A percentile compares a stretch with the other conserved stretches of the same genome.
Conservation (phyloP, 2,797 vertebrate species). For the Scleropages formosus region DNA sequence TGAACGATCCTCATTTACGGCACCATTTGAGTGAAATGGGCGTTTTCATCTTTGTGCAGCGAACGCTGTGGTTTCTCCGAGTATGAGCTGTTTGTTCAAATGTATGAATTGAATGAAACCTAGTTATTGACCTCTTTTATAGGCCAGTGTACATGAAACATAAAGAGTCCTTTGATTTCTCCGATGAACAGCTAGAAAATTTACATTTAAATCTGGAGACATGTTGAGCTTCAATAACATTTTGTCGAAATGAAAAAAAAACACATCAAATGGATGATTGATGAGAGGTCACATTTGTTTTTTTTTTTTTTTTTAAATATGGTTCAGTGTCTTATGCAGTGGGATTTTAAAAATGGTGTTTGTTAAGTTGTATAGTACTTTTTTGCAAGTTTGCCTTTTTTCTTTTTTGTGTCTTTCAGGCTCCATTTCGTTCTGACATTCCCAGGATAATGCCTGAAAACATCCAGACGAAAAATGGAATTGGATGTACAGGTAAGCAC, state of each 20-base stretch:
- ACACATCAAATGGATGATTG: too few species aligned
- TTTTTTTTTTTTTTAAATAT: background rate
- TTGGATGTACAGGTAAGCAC: slow-evolving; percentile 12
- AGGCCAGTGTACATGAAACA: too few species aligned
- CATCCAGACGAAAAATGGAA: background rate
- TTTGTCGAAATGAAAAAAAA: too few species aligned
- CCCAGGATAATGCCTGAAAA: background rate
- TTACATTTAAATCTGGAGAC: background rate
- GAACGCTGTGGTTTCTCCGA: background rate
- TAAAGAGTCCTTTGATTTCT: background rate
- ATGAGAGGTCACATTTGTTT: too few species aligned
- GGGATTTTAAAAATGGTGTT: background rate
- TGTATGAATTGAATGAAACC: background rate
- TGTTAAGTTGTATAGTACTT: background rate
- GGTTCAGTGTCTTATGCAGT: background rate
- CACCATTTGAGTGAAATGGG: too few species aligned
- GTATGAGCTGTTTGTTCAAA: background rate
- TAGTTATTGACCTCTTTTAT: background rate
- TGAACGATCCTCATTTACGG: too few species aligned
- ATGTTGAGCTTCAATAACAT: background rate
- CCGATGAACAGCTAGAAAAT: background rate
- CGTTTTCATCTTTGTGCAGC: too few species aligned
- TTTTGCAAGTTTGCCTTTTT: background rate
- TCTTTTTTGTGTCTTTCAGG: slow-evolving; percentile 28
- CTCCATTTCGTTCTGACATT: background rate